Conservation (phyloP, 2,888 invertebrate species). For the Ormyrus pomaceus region DNA sequence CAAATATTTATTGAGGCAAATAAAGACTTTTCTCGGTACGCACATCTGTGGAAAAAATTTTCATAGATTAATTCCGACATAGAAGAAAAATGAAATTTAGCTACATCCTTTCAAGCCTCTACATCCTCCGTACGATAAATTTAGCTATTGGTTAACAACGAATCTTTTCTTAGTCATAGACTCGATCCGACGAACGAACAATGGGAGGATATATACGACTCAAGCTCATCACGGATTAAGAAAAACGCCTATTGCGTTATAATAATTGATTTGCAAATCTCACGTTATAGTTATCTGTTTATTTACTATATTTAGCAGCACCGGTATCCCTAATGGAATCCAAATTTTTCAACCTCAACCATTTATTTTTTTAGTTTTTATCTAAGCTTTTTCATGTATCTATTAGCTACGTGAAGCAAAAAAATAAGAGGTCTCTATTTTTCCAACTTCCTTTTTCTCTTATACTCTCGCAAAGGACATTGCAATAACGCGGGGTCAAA, state of each 20-base stretch:
- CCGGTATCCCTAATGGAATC: slow-evolving; percentile 51
- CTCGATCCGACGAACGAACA: slow-evolving; percentile 31
- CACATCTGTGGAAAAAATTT: slow-evolving; percentile 5
- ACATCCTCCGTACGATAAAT: slow-evolving; percentile 48
- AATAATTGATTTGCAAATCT: slow-evolving; percentile 43
- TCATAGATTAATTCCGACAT: slow-evolving; percentile 16
- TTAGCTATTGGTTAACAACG: slow-evolving; percentile 50
- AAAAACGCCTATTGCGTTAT: slow-evolving; percentile 46
- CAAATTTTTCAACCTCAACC: slow-evolving; percentile 44
- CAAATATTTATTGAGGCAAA: slow-evolving; percentile 9
- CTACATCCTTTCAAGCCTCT: slow-evolving; percentile 50
- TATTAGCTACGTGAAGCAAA: slow-evolving; percentile 44
- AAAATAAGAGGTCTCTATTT: slow-evolving; percentile 28
- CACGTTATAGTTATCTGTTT: slow-evolving; percentile 38
- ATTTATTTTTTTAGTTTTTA: slow-evolving; percentile 38
- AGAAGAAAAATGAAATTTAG: slow-evolving; percentile 32
- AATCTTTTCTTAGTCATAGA: slow-evolving; percentile 33
- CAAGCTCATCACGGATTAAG: slow-evolving; percentile 51
- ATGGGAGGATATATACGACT: slow-evolving; percentile 37
- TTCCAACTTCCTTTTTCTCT: slow-evolving; percentile 8
- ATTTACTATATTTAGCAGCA: slow-evolving; percentile 48
- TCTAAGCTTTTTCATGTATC: slow-evolving; percentile 25
- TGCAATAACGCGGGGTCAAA: slow-evolving; percentile 30
- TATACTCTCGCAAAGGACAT: slow-evolving; percentile 17
- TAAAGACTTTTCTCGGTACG: slow-evolving; percentile 9